Percentiles rank a stretch among this genome's conserved stretches.
Conservation (phyloP, 2,113 vertebrate genomes). For the Salvelinus sp. region DNA sequence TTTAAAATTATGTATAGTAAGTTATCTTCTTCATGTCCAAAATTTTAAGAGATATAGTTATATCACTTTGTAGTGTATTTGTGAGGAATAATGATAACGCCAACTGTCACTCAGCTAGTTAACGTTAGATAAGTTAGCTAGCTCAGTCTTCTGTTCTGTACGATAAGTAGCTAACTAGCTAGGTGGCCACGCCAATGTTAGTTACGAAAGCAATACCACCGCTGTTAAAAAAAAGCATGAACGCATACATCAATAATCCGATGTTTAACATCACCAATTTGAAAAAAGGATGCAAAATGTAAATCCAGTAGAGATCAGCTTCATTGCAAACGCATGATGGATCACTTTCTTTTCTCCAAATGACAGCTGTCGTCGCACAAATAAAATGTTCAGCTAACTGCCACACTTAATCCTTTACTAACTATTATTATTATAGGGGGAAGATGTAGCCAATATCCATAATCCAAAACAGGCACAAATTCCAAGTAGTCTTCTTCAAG, state of each 20-base stretch:
- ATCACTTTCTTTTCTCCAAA: slow-evolving; percentile 79
- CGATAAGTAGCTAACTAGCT: slow-evolving; percentile 43
- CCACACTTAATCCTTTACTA: slow-evolving; percentile 64
- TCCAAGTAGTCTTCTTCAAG: not conserved
- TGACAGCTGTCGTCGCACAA: slow-evolving; percentile 77
- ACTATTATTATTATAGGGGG: slow-evolving; percentile 43
- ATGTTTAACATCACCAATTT: slow-evolving; percentile 70
- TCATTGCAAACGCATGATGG: slow-evolving; percentile 48
- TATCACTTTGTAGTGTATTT: slow-evolving; percentile 41
- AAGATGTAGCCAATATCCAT: not conserved
- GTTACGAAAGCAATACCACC: slow-evolving; percentile 63
- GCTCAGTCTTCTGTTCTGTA: not conserved
- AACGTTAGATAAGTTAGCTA: no score
- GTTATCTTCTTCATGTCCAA: slow-evolving; percentile 80
- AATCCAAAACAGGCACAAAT: not conserved
- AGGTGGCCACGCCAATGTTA: slow-evolving; percentile 45
- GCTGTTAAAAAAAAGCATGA: slow-evolving; percentile 66
- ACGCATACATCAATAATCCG: slow-evolving; percentile 64
- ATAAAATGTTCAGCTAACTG: slow-evolving; percentile 62
- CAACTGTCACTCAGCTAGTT: no score
- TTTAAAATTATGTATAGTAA: slow-evolving; percentile 76
- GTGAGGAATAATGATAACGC: no score
- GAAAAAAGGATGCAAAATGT: slow-evolving; percentile 53
- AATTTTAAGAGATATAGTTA: slow-evolving; percentile 68
- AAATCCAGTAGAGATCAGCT: slow-evolving; percentile 61